Evolutionary conservation across 2,797 vertebrate genomes (phyloP).

Genomic region (Peromyscus aztecus): DNA sequence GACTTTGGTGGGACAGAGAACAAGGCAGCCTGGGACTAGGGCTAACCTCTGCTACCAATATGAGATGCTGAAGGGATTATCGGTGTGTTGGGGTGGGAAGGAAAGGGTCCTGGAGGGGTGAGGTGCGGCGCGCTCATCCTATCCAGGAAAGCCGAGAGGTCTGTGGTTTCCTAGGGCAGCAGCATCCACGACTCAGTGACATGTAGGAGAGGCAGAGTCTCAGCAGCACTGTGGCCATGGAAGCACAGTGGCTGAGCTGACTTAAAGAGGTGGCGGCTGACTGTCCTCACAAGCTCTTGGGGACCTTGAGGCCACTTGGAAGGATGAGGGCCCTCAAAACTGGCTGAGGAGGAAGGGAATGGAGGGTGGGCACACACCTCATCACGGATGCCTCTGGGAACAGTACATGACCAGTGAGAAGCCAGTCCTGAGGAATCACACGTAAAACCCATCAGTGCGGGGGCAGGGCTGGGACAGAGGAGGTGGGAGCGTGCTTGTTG

Average conservation of each 20-base stretch:
- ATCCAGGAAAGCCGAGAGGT: not conserved
- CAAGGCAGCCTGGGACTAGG: not conserved
- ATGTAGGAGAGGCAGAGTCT: not conserved
- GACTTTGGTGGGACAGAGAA: not conserved
- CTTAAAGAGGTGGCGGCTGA: not conserved
- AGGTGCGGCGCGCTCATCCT: not conserved
- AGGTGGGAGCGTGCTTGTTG: not conserved
- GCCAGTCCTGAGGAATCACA: not conserved
- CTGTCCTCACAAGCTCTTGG: not conserved
- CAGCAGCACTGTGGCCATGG: not conserved
- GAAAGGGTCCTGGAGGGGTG: not conserved
- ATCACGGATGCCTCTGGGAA: not conserved
- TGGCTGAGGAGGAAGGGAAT: not conserved
- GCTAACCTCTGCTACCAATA: not conserved
- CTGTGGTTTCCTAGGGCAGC: not conserved
- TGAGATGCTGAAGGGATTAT: not conserved
- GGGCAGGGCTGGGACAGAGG: too few species aligned
- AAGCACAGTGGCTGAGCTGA: not conserved
- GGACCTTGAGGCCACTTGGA: not conserved
- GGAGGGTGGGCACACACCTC: not conserved
- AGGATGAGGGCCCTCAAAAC: not conserved
- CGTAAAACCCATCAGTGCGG: not conserved
- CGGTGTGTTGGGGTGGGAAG: not conserved
- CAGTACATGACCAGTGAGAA: not conserved
- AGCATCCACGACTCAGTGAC: not conserved